Evolutionary conservation across 2,888 invertebrate genomes (phyloP), one percentile per base, ranked within the genome.

Genomic region (Dione vanillae): DNA sequence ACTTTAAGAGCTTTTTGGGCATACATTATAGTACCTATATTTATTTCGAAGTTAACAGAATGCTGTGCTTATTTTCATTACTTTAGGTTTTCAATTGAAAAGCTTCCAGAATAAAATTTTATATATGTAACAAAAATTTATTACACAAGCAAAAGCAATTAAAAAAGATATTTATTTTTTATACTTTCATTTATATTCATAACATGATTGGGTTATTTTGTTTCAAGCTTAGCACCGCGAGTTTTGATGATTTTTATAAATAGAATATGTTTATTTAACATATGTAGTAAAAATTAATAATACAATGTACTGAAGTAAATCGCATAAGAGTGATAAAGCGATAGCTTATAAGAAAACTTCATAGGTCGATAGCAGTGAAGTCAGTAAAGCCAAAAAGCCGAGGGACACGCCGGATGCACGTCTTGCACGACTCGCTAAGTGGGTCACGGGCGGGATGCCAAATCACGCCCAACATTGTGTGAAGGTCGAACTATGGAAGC

Each of bases 361-460:
- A 61, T 45, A 43, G 59, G n/a, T 41, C 16, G 49, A 49, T 49
- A 43, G 19, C 40, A 40, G 19, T 8, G 19, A 19, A 11, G 58
- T 19, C 58, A 59, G n/a, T 35, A n/a, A 54, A 35, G 54, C 35
- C n/a, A 54, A 9, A 54, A 35, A 52, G 14, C 14, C 7, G 14
- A 54, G 54, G 54, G 54, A 56, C 37, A 56, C 37, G 16, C 37
- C 54, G 54, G 54, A 56, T 61, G 61, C 61, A 61, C 27, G 61
- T 68, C 41, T 68, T 68, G 68, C 62, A 62, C 62, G 52, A 52
- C 45, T 54, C 52, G 62, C 43, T 68, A 68, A 68, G 68, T 68
- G 37, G 68, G 62, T 68, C 68, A 68, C 62, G 68, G 68, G 68
- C 68, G 62, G 68, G 68, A 51, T 68, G 68, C 68, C 68, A 68